Evolutionary conservation across 1,140 invertebrate species (phyloP), one percentile per base, ranked within the genome.

Genomic region (Caenorhabditis inopinata): DNA sequence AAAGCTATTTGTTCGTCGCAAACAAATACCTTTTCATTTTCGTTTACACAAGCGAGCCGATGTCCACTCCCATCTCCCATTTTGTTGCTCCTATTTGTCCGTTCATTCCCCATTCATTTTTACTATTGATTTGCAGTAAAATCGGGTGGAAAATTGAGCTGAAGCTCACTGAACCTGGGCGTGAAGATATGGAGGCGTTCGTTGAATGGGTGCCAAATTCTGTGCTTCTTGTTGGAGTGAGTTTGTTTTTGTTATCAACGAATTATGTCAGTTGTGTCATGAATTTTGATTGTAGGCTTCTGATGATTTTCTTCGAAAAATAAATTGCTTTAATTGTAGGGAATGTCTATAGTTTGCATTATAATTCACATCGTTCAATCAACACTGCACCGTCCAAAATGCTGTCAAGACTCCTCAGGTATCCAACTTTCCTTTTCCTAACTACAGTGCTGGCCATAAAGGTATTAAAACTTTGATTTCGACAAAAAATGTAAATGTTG

Each of bases 281-380:
- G 38, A 42, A 42, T 42, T 42, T 42, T 42, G 38, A 42, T n/a
- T n/a, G n/a, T n/a, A n/a, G n/a, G n/a, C 46, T 47, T 47, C 46
- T 12, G 21, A 0, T 11, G 1, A 1, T 25, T 51, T n/a, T 25
- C 7, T 25, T 27, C 1, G 23, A 51, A 51, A 32, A n/a, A 42
- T 14, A 7, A 42, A 42, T 42, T 42, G 6, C 14, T 21, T 68
- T 38, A 58, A 23, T 42, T 68, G 14, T n/a, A 68, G 58, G 32
- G 58, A 38, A 68, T 68, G 58, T 68, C 58, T 1, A 68, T 68
- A 21, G 58, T 68, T n/a, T 68, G 58, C 25, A 38, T 68, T 42
- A 18, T 68, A 68, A 68, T 68, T 68, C 58, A 68, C 27, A 68
- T 68, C 23, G 21, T 68, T 68, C 58, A 68, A 68, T 68, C 58